A percentile compares a stretch with the other conserved stretches of the same genome.
These are phyloP conservation scores for Calidris pugnax DNA, from an alignment of 2,113 vertebrate species.

Conservation along the genomic window DNA sequence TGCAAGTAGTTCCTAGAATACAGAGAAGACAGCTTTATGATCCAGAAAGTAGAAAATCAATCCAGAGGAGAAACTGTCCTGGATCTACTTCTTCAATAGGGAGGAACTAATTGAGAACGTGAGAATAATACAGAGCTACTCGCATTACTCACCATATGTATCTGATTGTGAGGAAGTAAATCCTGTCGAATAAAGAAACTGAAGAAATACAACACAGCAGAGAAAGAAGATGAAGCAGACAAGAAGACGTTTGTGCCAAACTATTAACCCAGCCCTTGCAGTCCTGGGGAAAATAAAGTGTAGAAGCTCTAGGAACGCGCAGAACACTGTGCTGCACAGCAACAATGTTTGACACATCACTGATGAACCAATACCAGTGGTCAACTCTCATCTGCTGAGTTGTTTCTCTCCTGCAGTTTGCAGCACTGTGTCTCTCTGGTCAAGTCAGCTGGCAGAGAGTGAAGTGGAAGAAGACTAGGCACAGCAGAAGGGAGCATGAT, in stretches of 20 bases:
- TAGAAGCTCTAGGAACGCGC: background rate
- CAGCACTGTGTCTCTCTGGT: background rate
- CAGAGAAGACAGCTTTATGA: conserved; percentile 61
- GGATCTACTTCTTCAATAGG: conserved; percentile 31
- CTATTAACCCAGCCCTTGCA: background rate
- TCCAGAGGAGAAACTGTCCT: conserved; percentile 47
- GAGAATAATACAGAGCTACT: conserved; percentile 27
- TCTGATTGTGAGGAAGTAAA: background rate
- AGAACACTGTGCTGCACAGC: background rate
- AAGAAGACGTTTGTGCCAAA: background rate
- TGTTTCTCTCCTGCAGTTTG: background rate
- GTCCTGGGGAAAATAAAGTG: background rate
- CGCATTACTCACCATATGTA: background rate
- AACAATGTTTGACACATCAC: background rate
- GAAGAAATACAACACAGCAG: background rate
- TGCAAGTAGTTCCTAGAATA: conserved; percentile 48
- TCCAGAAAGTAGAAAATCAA: conserved; percentile 61
- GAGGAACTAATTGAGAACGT: conserved; percentile 54
- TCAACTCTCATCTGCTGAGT: background rate
- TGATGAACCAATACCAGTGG: background rate
- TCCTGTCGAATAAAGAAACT: background rate
- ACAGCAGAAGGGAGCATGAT: background rate
- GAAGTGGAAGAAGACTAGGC: background rate
- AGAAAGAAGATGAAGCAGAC: background rate
- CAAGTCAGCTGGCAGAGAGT: background rate